Conservation (phyloP, 2,797 vertebrate species). For the Sylvilagus floridanus region DNA sequence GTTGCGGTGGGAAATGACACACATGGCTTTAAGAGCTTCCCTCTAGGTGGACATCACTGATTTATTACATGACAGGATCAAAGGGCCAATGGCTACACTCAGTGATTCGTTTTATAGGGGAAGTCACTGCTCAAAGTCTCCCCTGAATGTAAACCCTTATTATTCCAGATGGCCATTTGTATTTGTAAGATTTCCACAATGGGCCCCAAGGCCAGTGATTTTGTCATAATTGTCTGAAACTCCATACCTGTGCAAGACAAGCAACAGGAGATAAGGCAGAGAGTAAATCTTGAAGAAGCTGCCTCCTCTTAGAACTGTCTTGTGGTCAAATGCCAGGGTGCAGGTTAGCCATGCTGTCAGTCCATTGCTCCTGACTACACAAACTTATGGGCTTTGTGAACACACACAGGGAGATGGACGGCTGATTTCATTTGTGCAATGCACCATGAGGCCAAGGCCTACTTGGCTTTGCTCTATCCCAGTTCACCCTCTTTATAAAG, state of each 20-base stretch:
- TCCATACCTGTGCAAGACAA: not conserved
- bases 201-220: not conserved
- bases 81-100: not conserved
- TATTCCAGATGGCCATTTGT: not conserved
- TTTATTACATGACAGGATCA: not conserved
- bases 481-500: not conserved
- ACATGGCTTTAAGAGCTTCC: not conserved
- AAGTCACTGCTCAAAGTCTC: not conserved
- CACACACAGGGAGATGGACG: too few relatives aligned
- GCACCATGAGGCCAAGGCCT: too few relatives aligned
- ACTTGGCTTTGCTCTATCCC: not conserved
- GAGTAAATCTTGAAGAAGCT: not conserved
- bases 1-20: not conserved
- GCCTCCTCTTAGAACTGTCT: not conserved
- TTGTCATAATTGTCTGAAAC: not conserved
- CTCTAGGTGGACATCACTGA: not conserved
- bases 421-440: not conserved
- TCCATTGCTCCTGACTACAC: not conserved
- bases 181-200: not conserved
- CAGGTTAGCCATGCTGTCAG: rapidly evolving
- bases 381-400: not conserved
- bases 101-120: not conserved
- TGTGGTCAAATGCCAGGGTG: not conserved
- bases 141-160: not conserved
- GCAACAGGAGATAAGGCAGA: too few relatives aligned